These are phyloP conservation scores for Saccopteryx bilineata DNA, from an alignment of 2,113 vertebrate genomes.

Conservation along the genomic window DNA sequence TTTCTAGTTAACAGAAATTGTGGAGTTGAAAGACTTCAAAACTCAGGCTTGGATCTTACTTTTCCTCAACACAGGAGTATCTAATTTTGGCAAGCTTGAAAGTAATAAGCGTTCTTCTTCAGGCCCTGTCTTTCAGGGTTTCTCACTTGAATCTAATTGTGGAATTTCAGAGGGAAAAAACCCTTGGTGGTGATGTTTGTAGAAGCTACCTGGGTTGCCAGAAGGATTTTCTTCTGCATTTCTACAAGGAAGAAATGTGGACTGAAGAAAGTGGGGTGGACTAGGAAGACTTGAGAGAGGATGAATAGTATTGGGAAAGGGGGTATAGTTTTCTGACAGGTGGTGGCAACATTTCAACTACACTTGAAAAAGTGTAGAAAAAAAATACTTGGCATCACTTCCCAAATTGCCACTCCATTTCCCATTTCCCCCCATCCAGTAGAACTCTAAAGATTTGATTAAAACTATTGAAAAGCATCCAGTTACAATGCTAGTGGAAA, in stretches of 20 bases:
- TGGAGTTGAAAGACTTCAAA: background rate
- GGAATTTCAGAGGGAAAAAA: background rate
- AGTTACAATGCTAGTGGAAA: background rate
- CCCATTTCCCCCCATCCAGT: background rate
- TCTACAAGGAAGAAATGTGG: background rate
- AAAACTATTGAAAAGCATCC: background rate
- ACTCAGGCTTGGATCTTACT: background rate
- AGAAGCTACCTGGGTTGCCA: background rate
- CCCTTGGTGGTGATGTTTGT: background rate
- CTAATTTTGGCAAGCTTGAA: background rate
- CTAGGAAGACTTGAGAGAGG: background rate
- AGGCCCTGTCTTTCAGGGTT: background rate
- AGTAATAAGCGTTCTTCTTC: background rate
- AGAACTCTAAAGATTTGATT: background rate
- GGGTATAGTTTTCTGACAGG: background rate
- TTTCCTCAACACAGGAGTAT: background rate
- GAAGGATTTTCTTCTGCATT: background rate
- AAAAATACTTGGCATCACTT: background rate
- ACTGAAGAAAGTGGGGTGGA: background rate
- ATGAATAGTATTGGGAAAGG: background rate
- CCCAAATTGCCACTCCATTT: background rate
- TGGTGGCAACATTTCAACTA: background rate
- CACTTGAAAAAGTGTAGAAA: background rate
- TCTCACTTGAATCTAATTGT: background rate
- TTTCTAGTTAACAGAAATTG: slow-evolving; percentile 12